Base-by-base conservation (phyloP, 2,888 invertebrate species). In the Malacosoma neustria region DNA sequence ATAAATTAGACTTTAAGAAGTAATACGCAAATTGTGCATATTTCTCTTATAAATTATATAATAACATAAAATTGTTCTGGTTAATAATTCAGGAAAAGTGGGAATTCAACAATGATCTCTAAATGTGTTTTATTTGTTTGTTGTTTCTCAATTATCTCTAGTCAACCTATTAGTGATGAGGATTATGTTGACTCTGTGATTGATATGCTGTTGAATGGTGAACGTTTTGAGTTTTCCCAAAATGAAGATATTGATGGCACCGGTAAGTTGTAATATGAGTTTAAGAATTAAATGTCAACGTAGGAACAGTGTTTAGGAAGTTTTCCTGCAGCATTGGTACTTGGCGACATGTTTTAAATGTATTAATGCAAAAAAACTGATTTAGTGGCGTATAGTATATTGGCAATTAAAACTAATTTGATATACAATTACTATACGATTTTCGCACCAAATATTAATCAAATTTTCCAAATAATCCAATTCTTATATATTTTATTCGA, bases 121-220 rank as follows among this genome's bases (percentile, higher is more conserved):
- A 22, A 22, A 22, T 22, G 22, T 22, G 5, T 22, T 7, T 22
- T 22, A 22, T 7, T 22, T 22, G 22, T 22, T 22, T 22, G 22
- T 22, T 22, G 9, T 3, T 22, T 4, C 9, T 0, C 22, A 7
- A 6, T 22, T 22, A 22, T 22, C 5, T 22, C 9, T 9, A 9
- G 6, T 5, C 22, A 22, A 22, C 5, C 9, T 5, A 15, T 39
- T 3, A 41, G 29, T 14, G 50, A 53, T 34, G 55, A 54, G 1
- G 52, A 66, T 4, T 55, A 68, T 39, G 42, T 58, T 14, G 68
- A 70, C 40, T 44, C 60, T 1, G 47, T 69, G 2, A 49, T 71
- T 1, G 51, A 64, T 42, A 57, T 65, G 48, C 38, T 71, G 13
- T 37, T 71, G 22, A 66, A 68, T 32, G 69, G 64, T 4, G 55